A percentile compares a stretch with the other conserved stretches of the same genome.
Conservation (phyloP, 2,113 vertebrate species). For the Gorsachius goisagi region DNA sequence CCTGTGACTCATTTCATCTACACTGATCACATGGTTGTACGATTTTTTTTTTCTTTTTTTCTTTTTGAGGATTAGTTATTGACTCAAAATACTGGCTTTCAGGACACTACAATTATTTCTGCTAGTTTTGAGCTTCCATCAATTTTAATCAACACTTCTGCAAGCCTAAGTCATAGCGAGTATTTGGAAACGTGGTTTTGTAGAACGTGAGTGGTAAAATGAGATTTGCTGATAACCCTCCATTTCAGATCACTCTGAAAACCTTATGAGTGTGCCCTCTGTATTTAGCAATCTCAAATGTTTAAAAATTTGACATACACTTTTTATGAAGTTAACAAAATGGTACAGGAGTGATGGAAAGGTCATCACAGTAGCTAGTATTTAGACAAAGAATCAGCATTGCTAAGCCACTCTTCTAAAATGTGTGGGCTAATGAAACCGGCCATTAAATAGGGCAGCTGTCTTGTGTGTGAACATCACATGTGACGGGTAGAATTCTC, state of each 20-base stretch:
- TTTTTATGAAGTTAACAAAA: background rate
- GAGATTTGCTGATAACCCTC: background rate
- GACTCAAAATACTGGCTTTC: background rate
- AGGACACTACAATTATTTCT: background rate
- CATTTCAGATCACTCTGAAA: background rate
- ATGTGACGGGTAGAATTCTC: background rate
- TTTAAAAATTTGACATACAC: background rate
- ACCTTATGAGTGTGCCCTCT: background rate
- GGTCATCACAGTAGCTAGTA: background rate
- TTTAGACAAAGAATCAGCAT: background rate
- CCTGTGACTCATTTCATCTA: conserved; percentile 77
- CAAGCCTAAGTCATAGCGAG: background rate
- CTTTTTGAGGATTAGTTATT: background rate
- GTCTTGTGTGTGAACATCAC: accelerated
- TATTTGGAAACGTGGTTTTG: background rate
- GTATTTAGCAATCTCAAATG: background rate
- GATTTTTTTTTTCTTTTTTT: background rate
- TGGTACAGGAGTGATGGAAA: background rate
- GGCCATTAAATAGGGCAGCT: background rate
- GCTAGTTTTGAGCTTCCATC: background rate
- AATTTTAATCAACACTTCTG: background rate
- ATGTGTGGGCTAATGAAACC: background rate
- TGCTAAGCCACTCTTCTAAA: background rate
- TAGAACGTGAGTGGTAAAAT: background rate
- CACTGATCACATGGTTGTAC: conserved; percentile 65